Evolutionary conservation across 1,140 invertebrate genomes (phyloP), one percentile per base, ranked within the genome.

Genomic region (Cydia pomonella): DNA sequence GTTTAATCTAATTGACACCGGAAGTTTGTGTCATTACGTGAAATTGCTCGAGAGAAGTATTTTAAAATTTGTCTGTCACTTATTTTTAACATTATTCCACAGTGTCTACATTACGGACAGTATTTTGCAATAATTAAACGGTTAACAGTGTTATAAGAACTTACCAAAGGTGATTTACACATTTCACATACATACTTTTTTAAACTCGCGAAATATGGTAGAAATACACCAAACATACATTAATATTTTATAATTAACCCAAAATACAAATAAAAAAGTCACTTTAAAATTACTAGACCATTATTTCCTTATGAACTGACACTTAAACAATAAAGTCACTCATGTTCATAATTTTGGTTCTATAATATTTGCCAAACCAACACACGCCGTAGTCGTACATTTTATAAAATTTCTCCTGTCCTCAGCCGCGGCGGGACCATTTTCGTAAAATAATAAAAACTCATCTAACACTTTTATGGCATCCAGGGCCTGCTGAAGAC

Each of bases 21-120:
- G 23, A 64, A 27, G 12, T 64, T 64, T 64, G 0, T 12, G 62
- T 16, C 62, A 16, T 27, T 64, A 16, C 25, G 5, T 29, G 62
- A 64, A 64, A 64, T 64, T 64, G 62, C 62, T 2, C 29, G 25
- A 64, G 62, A 64, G 12, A 1, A 64, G 38, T 29, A 16, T 64
- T 64, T 29, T 10, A 16, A 13, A 23, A 27, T 64, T 5, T 27
- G 9, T 64, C 62, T 0, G 25, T 0, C 13, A 33, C 3, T 64
- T 64, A 64, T 64, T 29, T 62, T 25, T 62, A 64, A 10, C 25
- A 64, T 12, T 64, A 64, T 50, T 6, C n/a, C 13, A 50, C n/a
- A n/a, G 47, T 50, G n/a, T 50, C 47, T 50, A 50, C 13, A 16
- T 16, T n/a, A n/a, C 47, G n/a, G 41, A 44, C 41, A 50, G 47